Percentiles rank a stretch among this genome's conserved stretches.
These are phyloP conservation scores for Ceyx melanurus DNA, from an alignment of 2,113 vertebrate species.

Conservation along the genomic window DNA sequence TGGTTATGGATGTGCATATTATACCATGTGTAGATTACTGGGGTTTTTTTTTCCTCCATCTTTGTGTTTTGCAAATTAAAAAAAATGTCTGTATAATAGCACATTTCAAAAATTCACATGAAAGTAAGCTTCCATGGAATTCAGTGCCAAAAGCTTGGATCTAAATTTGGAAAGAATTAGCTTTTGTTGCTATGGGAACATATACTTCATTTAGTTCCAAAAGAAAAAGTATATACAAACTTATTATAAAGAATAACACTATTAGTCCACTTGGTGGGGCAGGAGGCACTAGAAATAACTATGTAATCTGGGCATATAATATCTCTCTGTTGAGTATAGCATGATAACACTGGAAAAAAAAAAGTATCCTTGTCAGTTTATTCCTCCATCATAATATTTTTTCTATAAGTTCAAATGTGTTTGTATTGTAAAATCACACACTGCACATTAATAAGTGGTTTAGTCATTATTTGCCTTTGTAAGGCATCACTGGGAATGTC, in stretches of 20 bases:
- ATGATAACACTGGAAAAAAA: conserved; percentile 8
- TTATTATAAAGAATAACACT: conserved; percentile 75
- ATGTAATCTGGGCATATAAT: conserved; percentile 18
- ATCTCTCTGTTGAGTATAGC: conserved; percentile 9
- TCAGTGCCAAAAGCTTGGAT: conserved; percentile 34
- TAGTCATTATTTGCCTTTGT: conserved; percentile 69
- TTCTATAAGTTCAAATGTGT: conserved; percentile 47
- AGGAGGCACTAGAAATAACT: conserved; percentile 81
- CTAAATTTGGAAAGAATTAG: conserved; percentile 61
- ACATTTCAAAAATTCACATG: conserved; percentile 22
- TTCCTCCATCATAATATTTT: conserved; percentile 41
- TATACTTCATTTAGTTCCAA: conserved; percentile 43
- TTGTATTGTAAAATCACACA: conserved; percentile 65
- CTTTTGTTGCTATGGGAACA: conserved; percentile 62
- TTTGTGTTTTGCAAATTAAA: not conserved
- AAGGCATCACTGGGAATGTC: conserved; percentile 25
- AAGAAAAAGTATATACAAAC: conserved; percentile 47
- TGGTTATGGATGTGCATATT: not conserved
- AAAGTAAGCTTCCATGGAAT: conserved; percentile 35
- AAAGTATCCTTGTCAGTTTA: conserved; percentile 35
- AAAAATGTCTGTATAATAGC: not conserved
- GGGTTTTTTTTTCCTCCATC: not conserved
- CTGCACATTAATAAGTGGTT: conserved; percentile 53
- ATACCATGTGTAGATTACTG: not conserved
- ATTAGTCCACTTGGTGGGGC: conserved; percentile 93